Conservation (phyloP, 2,797 vertebrate genomes). For the Crocodylus rhombifer region DNA sequence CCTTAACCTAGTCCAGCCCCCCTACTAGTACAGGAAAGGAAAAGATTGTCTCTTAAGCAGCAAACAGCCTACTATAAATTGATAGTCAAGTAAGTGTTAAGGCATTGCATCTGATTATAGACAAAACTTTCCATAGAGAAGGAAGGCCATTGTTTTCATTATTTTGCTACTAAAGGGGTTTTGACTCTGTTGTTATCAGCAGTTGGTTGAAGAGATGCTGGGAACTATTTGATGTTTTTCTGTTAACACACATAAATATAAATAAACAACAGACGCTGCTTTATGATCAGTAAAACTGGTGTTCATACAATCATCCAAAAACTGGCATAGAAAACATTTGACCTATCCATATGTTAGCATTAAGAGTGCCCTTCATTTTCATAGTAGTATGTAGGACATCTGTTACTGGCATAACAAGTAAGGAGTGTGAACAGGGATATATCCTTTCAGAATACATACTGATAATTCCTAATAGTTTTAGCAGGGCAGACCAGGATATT, state of each 20-base stretch:
- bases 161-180: conserved; percentile 30
- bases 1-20: not conserved
- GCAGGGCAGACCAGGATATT: not conserved
- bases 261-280: not conserved
- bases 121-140: not conserved
- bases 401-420: not conserved
- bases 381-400: not conserved
- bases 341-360: not conserved
- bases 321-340: not conserved
- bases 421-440: not conserved
- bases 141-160: conserved; percentile 46
- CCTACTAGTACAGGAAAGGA: not conserved
- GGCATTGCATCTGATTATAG: not conserved
- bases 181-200: conserved; percentile 11
- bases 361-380: not conserved
- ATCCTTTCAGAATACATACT: not conserved
- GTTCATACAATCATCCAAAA: not conserved
- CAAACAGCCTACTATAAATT: conserved; percentile 10
- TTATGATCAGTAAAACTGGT: not conserved
- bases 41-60: not conserved
- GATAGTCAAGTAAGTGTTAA: not conserved
- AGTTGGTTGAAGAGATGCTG: not conserved
- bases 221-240: not conserved
- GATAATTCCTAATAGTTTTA: not conserved
- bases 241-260: not conserved